Percentiles rank a stretch among this genome's conserved stretches.
Conservation (phyloP, 2,888 invertebrate genomes). For the Sympetrum striolatum region DNA sequence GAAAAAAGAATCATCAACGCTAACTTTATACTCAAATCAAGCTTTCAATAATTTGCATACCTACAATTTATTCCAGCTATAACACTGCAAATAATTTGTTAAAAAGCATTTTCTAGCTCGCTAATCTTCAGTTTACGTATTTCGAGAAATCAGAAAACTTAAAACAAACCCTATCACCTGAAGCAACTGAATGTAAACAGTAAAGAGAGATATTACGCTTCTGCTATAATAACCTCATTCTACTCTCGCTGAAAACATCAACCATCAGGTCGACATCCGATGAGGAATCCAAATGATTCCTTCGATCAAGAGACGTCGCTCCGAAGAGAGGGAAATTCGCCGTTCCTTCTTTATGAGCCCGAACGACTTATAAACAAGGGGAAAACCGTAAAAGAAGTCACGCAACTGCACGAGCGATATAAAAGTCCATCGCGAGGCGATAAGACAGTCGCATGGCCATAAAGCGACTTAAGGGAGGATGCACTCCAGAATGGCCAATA, state of each 20-base stretch:
- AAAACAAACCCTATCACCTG: no score
- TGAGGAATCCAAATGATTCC: not conserved
- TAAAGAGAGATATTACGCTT: no score
- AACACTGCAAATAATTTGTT: no score
- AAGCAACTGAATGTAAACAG: no score
- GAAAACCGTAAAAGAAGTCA: not conserved
- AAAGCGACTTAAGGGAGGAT: not conserved
- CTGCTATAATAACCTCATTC: not conserved
- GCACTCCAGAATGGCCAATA: not conserved
- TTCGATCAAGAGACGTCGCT: not conserved
- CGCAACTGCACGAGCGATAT: not conserved
- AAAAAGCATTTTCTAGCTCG: no score
- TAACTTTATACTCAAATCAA: no score
- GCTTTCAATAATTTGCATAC: no score
- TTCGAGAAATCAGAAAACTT: no score
- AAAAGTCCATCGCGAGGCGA: not conserved
- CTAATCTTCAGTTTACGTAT: no score
- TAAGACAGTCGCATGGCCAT: not conserved
- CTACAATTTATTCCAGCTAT: no score
- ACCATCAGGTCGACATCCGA: not conserved
- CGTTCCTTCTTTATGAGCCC: no score
- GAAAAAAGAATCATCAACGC: no score
- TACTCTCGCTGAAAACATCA: not conserved
- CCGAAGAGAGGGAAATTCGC: not conserved
- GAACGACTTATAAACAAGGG: not conserved